Conservation (phyloP, 2,113 vertebrate genomes). For the Cryptomyrus ogoouensis region DNA sequence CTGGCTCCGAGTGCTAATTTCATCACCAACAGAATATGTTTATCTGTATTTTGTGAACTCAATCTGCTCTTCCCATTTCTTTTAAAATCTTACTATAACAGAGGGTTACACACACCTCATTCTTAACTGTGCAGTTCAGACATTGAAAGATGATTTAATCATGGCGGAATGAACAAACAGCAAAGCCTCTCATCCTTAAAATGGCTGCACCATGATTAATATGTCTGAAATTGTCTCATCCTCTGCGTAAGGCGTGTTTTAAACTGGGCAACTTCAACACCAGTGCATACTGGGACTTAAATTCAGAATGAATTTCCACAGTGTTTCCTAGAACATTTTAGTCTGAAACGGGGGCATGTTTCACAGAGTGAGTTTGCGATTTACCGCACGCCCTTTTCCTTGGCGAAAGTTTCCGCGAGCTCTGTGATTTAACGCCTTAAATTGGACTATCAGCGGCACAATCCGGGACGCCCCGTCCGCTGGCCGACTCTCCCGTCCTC, state of each 20-base stretch:
- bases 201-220: not conserved
- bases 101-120: not conserved
- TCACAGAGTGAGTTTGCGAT: not conserved
- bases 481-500: not conserved
- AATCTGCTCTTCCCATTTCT: not conserved
- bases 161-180: not conserved
- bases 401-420: not conserved
- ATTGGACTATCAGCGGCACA: not conserved
- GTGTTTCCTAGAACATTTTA: slow-evolving; percentile 7
- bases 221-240: not conserved
- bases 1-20: not conserved
- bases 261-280: not conserved
- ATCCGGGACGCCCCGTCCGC: slow-evolving; percentile 3
- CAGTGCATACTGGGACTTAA: not conserved
- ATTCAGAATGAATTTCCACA: not conserved
- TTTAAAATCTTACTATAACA: not conserved
- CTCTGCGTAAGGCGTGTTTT: not conserved
- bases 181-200: not conserved
- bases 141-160: not conserved
- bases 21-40: not conserved
- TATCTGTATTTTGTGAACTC: not conserved
- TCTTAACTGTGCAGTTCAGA: not conserved
- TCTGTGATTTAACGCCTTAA: not conserved
- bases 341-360: not conserved
- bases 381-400: not conserved